Base-by-base conservation (phyloP, 1,140 invertebrate genomes). In the Acromyrmex heyeri region DNA sequence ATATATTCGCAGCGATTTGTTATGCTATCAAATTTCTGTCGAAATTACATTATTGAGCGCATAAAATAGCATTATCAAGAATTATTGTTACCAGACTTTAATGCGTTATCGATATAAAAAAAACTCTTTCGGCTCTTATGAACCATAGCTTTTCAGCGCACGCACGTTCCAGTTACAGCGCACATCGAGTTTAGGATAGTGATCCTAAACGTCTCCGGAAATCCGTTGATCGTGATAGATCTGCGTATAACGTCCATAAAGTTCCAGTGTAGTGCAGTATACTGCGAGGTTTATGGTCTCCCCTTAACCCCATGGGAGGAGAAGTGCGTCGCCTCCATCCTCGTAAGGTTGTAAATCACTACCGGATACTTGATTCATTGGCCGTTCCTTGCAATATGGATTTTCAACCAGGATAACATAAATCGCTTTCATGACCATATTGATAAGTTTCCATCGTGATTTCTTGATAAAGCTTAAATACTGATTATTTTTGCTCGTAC, bases 141-240 rank as follows among this genome's bases (percentile, higher is more conserved):
- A 83, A 48, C 48, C 44, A 81, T 55, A 70, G 34, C 64, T 70
- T 70, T 34, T 53, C 18, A 38, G 27, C 18, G 44, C 69, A 73
- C 44, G 57, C 38, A 75, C 12, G 44, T 24, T 75, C 27, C 57
- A 73, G 24, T 57, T 59, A 34, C 48, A 81, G 55, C 44, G 16
- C 53, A 16, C 27, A 34, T 53, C 14, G 34, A 65, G 70, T 16
- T 87, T 61, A 76, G 34, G 50, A 48, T 48, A 67, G 57, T 75
- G 85, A 88, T 89, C 77, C 75, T 91, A 86, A 89, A 92, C 88
- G 78, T 90, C 91, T 91, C 69, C 87, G 90, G 93, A 92, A 91
- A 92, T 92, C 87, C 88, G 91, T 82, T 93, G 92, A 94, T 94
- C 92, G 91, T 93, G 91, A 94, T 94, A 93, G 93, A 94, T 94